These are phyloP conservation scores for Umimayanthus kanabou DNA, from an alignment of 92 coral and sea anemone species.

Conservation along the genomic window DNA sequence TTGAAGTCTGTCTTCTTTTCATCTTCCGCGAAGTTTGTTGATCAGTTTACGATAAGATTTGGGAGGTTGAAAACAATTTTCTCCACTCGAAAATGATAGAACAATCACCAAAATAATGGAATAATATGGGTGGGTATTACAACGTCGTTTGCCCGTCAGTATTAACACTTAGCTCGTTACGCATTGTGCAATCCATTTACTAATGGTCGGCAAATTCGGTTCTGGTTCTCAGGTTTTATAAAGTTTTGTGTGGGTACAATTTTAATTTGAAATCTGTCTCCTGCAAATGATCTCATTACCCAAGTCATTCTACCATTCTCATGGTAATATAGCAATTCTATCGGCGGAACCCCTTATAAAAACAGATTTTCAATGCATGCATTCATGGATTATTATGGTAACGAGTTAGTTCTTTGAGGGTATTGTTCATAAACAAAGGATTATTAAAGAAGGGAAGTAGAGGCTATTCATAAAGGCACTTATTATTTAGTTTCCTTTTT, in stretches of 20 bases:
- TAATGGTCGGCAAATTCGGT: slow-evolving; percentile 44
- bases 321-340: slow-evolving; percentile 68
- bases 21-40: slow-evolving; percentile 89
- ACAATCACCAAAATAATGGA: slow-evolving; percentile 73
- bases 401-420: slow-evolving; percentile 72
- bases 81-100: slow-evolving; percentile 73
- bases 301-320: slow-evolving; percentile 62
- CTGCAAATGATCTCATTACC: slow-evolving; percentile 82
- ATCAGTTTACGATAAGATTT: slow-evolving; percentile 86
- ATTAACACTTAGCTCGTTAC: slow-evolving; percentile 8
- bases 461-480: slow-evolving; percentile 86
- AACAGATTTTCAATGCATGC: slow-evolving; percentile 77
- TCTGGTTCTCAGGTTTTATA: slow-evolving; percentile 43
- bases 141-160: slow-evolving; percentile 57
- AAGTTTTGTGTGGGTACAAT: slow-evolving; percentile 64
- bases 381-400: slow-evolving; percentile 85
- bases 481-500: slow-evolving; percentile 71
- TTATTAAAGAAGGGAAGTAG: slow-evolving; percentile 90
- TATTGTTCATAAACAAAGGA: slow-evolving; percentile 92
- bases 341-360: slow-evolving; percentile 80
- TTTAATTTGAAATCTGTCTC: slow-evolving; percentile 75
- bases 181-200: slow-evolving; percentile 17
- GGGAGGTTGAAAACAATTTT: slow-evolving; percentile 79
- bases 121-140: slow-evolving; percentile 62
- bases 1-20: slow-evolving; percentile 63